Evolutionary conservation across 2,888 invertebrate species (phyloP).

Genomic region (Autographa gamma): DNA sequence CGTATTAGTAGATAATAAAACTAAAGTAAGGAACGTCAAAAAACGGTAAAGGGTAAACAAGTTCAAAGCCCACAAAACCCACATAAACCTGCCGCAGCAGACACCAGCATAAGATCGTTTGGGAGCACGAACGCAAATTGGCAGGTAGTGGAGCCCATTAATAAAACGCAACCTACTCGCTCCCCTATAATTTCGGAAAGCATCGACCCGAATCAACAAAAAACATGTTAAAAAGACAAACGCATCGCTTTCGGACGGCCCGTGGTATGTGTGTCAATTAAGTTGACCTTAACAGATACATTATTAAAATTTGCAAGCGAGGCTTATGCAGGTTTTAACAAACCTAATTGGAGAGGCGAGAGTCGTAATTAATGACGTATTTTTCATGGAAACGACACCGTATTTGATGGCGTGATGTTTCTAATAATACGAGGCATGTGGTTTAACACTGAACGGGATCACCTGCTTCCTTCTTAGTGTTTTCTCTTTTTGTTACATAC

Average conservation of each 20-base stretch:
- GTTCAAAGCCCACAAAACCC: slow-evolving; percentile 8
- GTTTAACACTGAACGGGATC: neutral
- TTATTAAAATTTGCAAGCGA: slow-evolving; percentile 63
- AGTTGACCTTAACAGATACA: slow-evolving; percentile 63
- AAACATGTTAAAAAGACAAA: slow-evolving; percentile 49
- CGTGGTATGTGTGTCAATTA: slow-evolving; percentile 68
- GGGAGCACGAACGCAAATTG: slow-evolving; percentile 46
- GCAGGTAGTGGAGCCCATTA: slow-evolving; percentile 47
- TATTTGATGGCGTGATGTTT: slow-evolving; percentile 33
- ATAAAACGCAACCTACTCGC: slow-evolving; percentile 53
- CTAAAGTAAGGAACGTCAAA: neutral
- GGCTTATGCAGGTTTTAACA: slow-evolving; percentile 62
- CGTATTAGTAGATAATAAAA: too few relatives aligned
- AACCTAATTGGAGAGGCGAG: slow-evolving; percentile 61
- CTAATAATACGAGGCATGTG: slow-evolving; percentile 33
- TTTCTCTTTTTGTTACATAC: neutral
- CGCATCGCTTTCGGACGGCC: slow-evolving; percentile 54
- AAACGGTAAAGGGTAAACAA: slow-evolving; percentile 3
- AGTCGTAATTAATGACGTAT: slow-evolving; percentile 54
- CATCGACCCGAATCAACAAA: slow-evolving; percentile 45
- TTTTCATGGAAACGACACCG: slow-evolving; percentile 43
- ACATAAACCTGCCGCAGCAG: slow-evolving; percentile 11
- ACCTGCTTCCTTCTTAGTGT: neutral
- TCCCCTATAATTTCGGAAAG: slow-evolving; percentile 54
- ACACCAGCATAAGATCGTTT: slow-evolving; percentile 20